Conservation (phyloP, 2,113 vertebrate species). For the Cisticola juncidis region DNA sequence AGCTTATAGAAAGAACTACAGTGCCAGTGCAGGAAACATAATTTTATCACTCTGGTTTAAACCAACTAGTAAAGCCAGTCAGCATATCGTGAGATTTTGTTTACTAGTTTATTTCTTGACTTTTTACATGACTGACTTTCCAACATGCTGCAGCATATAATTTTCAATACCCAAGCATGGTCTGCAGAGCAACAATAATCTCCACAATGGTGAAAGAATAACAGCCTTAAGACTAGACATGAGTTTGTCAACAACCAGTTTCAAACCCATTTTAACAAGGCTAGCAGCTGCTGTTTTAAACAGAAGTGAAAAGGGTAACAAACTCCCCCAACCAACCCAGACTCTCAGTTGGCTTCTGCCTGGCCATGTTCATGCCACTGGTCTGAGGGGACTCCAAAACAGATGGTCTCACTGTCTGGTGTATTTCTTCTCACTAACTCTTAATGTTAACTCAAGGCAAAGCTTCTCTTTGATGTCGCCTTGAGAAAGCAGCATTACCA, state of each 20-base stretch:
- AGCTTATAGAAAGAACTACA: slow-evolving; percentile 41
- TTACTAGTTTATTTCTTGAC: slow-evolving; percentile 31
- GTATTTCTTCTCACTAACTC: not conserved
- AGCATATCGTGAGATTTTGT: slow-evolving; percentile 43
- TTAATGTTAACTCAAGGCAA: slow-evolving; percentile 5
- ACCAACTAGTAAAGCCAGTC: slow-evolving; percentile 17
- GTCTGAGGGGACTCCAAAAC: not conserved
- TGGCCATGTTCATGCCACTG: not conserved
- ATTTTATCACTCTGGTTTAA: slow-evolving; percentile 56
- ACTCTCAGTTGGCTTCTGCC: not conserved
- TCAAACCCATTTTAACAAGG: slow-evolving; percentile 28
- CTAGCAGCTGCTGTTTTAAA: not conserved
- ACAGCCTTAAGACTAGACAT: not conserved
- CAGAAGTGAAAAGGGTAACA: not conserved
- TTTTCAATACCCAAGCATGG: slow-evolving; percentile 37
- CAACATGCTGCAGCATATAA: not conserved
- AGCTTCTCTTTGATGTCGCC: not conserved
- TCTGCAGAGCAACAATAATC: slow-evolving; percentile 40
- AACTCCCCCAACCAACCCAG: not conserved
- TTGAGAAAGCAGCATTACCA: not conserved
- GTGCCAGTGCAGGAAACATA: slow-evolving; percentile 24
- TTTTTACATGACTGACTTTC: slow-evolving; percentile 50
- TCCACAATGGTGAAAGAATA: slow-evolving; percentile 31
- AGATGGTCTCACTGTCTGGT: not conserved
- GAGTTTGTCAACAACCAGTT: slow-evolving; percentile 38